Evolutionary conservation across 2,113 vertebrate genomes (phyloP).

Genomic region (Gymnorhina tibicen): DNA sequence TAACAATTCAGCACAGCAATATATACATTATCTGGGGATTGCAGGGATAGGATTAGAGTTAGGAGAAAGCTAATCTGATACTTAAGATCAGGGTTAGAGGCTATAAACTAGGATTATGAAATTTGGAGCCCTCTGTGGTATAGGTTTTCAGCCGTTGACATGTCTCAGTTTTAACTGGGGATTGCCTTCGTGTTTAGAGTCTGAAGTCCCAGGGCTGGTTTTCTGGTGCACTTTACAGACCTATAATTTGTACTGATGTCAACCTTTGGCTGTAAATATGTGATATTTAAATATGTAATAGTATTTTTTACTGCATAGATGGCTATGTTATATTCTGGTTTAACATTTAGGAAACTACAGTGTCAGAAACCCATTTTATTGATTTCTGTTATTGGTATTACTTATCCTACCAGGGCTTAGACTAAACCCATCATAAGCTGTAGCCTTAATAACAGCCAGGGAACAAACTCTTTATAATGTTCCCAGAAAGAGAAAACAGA

Average conservation of each 20-base stretch:
- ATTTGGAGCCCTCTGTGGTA: background rate
- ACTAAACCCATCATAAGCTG: background rate
- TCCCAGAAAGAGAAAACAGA: background rate
- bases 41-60: background rate
- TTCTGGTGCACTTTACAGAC: background rate
- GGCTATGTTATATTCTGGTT: background rate
- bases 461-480: background rate
- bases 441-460: background rate
- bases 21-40: background rate
- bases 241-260: background rate
- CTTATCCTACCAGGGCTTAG: background rate
- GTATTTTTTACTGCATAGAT: background rate
- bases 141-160: rapidly evolving
- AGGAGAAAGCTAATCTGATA: background rate
- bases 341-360: background rate
- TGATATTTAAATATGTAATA: background rate
- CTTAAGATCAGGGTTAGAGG: background rate
- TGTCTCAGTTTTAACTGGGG: background rate
- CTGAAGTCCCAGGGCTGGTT: background rate
- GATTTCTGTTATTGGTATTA: background rate
- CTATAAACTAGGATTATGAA: background rate
- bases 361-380: background rate
- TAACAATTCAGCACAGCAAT: background rate
- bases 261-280: background rate
- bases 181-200: background rate